Percentiles rank a stretch among this genome's conserved stretches.
phyloP scores from a whole-genome alignment of 2,888 invertebrate species.

The Clitarchus hookeri region DNA sequence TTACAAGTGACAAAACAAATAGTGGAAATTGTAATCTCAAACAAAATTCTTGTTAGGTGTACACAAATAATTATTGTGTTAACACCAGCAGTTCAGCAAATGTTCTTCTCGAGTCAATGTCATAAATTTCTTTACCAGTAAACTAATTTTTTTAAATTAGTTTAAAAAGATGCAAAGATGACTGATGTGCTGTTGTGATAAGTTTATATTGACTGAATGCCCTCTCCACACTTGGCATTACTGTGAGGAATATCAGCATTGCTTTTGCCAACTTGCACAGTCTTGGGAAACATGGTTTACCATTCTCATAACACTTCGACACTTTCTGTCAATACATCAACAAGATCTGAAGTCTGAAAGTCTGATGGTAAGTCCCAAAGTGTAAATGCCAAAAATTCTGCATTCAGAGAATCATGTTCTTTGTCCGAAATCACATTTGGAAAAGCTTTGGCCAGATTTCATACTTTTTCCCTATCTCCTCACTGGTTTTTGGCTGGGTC shows the following conservation, averaged over 20 bases:
- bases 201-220: constrained; percentile 17
- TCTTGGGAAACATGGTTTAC: background rate
- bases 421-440: constrained; percentile 18
- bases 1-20: no score
- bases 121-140: no score
- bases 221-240: constrained; percentile 21
- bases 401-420: background rate
- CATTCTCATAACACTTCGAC: background rate
- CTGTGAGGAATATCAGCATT: constrained; percentile 26
- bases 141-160: background rate
- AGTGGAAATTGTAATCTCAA: no score
- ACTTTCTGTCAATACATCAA: background rate
- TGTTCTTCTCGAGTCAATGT: no score
- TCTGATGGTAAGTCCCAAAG: background rate
- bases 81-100: no score
- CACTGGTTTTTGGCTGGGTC: background rate
- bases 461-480: constrained; percentile 19
- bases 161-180: no score
- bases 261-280: constrained; percentile 24
- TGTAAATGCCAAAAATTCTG: background rate
- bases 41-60: no score
- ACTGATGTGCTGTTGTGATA: constrained; percentile 23
- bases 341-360: background rate
- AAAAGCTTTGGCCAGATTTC: constrained; percentile 4
- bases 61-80: no score